Conservation (phyloP, 30 jellyfish, hydroid and myxozoan genomes). For the Clytia hemisphaerica region DNA sequence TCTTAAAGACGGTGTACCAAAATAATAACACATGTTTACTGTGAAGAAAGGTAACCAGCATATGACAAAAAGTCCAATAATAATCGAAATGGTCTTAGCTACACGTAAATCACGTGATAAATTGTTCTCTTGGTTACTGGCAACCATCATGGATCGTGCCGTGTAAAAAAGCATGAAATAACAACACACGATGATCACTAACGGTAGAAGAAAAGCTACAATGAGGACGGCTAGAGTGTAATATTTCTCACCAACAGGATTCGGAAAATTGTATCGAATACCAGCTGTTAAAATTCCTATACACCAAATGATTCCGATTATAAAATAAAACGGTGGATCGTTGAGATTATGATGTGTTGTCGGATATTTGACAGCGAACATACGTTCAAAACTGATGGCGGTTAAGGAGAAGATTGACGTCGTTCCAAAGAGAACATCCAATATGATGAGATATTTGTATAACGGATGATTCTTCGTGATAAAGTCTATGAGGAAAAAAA, state of each 20-base stretch:
- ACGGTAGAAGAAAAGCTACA: slow-evolving; percentile 48
- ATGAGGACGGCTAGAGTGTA: neutral
- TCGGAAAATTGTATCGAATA: neutral
- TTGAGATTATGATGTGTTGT: slow-evolving; percentile 69
- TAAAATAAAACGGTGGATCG: slow-evolving; percentile 45
- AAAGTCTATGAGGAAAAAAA: no score
- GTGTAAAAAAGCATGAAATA: slow-evolving; percentile 49
- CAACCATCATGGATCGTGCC: slow-evolving; percentile 39
- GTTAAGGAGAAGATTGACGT: slow-evolving; percentile 56
- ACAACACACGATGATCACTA: slow-evolving; percentile 27
- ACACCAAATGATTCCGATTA: slow-evolving; percentile 53
- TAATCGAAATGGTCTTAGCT: slow-evolving; percentile 65
- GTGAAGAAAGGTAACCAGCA: slow-evolving; percentile 82
- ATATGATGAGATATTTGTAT: slow-evolving; percentile 1
- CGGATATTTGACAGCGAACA: slow-evolving; percentile 64
- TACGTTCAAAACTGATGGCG: slow-evolving; percentile 56
- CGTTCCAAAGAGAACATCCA: slow-evolving; percentile 64
- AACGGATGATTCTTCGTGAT: no score
- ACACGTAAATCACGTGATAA: slow-evolving; percentile 45
- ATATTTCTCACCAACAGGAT: no score
- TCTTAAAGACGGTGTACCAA: no score
- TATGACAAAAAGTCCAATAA: slow-evolving; percentile 53
- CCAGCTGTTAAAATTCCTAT: slow-evolving; percentile 24
- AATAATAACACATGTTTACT: slow-evolving; percentile 32
- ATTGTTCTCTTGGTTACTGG: slow-evolving; percentile 14